A percentile compares a stretch with the other conserved stretches of the same genome.
Conservation (phyloP, 2,888 invertebrate species). For the Aleiodes alternator region DNA sequence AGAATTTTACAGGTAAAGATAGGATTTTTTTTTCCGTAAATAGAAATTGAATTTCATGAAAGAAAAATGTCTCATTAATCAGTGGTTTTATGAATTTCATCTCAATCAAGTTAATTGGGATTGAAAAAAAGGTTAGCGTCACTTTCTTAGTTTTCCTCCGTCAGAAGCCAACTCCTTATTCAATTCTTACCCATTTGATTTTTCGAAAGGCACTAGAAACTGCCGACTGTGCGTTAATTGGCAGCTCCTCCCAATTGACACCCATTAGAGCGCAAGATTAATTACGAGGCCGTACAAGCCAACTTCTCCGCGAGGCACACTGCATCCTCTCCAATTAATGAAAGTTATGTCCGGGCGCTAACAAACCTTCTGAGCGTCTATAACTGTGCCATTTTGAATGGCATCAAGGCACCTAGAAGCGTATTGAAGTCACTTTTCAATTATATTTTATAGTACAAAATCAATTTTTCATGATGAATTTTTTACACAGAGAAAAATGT, state of each 20-base stretch:
- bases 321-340: conserved; percentile 69
- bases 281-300: conserved; percentile 59
- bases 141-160: conserved; percentile 32
- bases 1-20: background rate
- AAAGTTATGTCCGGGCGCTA: conserved; percentile 69
- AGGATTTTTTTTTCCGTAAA: too few relatives aligned
- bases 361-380: conserved; percentile 64
- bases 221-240: conserved; percentile 67
- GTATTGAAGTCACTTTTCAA: background rate
- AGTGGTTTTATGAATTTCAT: background rate
- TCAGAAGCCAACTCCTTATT: conserved; percentile 21
- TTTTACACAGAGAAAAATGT: too few relatives aligned
- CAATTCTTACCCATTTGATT: conserved; percentile 53
- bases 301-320: conserved; percentile 58
- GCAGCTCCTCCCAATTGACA: conserved; percentile 71
- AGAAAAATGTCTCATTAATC: background rate
- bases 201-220: conserved; percentile 50
- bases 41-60: too few relatives aligned
- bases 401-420: conserved; percentile 5
- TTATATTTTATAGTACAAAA: background rate
- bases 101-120: conserved; percentile 7
- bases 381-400: conserved; percentile 53
- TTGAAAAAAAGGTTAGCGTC: conserved; percentile 28
- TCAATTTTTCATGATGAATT: background rate
- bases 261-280: conserved; percentile 71